Evolutionary conservation across 2,113 vertebrate species (phyloP).

Genomic region (Lates calcarifer): DNA sequence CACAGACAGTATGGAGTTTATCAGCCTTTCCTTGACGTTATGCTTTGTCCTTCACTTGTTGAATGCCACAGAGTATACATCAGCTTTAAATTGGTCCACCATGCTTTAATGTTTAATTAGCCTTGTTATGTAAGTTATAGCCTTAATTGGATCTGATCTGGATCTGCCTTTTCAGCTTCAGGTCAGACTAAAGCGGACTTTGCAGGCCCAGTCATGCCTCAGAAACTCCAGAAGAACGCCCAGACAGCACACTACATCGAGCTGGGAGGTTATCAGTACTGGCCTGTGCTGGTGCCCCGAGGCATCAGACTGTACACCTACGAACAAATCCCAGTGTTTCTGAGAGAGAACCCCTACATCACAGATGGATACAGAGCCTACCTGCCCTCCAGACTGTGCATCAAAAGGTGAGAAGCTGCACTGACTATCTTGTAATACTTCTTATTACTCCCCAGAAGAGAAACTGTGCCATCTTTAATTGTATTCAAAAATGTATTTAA

Average conservation of each 20-base stretch:
- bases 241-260: constrained; percentile 94
- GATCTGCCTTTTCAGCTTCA: constrained; percentile 1
- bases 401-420: constrained; percentile 88
- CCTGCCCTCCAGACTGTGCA: constrained; percentile 92
- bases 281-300: constrained; percentile 93
- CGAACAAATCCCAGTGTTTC: constrained; percentile 93
- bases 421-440: too few species aligned
- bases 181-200: constrained; percentile 20
- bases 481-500: too few species aligned
- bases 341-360: constrained; percentile 96
- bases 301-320: constrained; percentile 95
- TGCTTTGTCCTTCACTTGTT: neutral
- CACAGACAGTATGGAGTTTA: neutral
- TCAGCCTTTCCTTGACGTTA: neutral
- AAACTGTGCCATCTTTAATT: too few species aligned
- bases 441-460: neutral
- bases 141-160: neutral
- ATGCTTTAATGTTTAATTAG: rapidly evolving
- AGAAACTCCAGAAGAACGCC: constrained; percentile 89
- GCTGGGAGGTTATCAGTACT: constrained; percentile 95
- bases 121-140: neutral
- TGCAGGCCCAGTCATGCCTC: constrained; percentile 83
- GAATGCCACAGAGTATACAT: neutral
- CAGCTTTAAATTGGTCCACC: neutral
- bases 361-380: constrained; percentile 97